Base-by-base conservation (phyloP, 2,113 vertebrate species). In the Procavia capensis region DNA sequence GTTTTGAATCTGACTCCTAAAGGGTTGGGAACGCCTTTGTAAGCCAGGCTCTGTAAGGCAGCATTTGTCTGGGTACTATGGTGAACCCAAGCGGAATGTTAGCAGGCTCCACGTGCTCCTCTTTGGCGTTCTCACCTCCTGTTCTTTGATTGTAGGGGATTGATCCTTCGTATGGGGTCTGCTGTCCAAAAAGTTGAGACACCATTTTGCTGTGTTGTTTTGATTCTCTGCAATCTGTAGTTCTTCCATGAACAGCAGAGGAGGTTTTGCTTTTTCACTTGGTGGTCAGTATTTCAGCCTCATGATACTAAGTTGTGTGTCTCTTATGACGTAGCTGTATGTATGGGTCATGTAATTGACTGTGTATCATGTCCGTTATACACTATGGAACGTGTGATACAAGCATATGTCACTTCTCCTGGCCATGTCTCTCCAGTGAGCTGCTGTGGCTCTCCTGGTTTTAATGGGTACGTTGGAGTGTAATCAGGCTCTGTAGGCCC, bases 401-500 rank as follows among this genome's bases (percentile, higher is more conserved):
- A 3, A 22, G 19, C 20, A 54, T 54, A 47, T 6, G 11, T 47
- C 47, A 14, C 11, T 14, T 54, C 50, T 54, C 50, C 17, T 54
- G 11, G n/a, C n/a, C n/a, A n/a, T n/a, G n/a, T n/a, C n/a, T 45
- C 9, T 54, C 66, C 4, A 2, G 0, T 7, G 31, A 22, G 14
- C 1, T 54, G 25, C 59, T 27, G 59, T 61, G 59, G 59, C 39
- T 45, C 36, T 31, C 31, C 36, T 39, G 4, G 36, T 47, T 27
- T 59, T 61, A 34, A 9, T 11, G 10, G 66, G 9, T 19, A 1
- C 6, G 29, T 4, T 14, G 3, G 8, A 5, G n/a, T 20, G 14
- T 25, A 45, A 27, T 6, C 0, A 0, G 0, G 20, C 9, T n/a
- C 1, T 5, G 0, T n/a, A 1, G 13, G n/a, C 29, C 54, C 50